These are phyloP conservation scores for Cephus rjabovi DNA, from an alignment of 2,888 invertebrate species.

Conservation along the genomic window DNA sequence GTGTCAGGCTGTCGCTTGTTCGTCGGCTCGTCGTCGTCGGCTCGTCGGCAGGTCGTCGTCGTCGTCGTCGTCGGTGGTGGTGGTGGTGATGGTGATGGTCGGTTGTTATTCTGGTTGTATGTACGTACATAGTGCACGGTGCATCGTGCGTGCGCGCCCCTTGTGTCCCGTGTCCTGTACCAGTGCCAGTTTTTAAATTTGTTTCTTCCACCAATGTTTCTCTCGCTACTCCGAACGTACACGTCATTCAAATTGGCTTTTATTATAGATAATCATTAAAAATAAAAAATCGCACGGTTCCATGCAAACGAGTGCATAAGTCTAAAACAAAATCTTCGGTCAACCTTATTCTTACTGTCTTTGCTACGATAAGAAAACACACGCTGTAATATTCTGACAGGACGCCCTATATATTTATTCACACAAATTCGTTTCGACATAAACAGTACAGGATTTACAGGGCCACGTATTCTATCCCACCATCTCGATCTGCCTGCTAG, in stretches of 20 bases:
- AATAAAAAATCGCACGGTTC: no score
- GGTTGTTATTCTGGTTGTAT: constrained; percentile 23
- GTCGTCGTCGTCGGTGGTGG: constrained; percentile 26
- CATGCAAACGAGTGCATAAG: no score
- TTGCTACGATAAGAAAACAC: background rate
- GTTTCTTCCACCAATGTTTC: background rate
- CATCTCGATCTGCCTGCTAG: background rate
- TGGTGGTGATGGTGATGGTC: constrained; percentile 22
- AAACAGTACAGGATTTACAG: background rate
- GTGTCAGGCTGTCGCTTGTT: constrained; percentile 72
- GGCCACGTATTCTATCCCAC: background rate
- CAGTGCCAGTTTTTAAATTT: background rate
- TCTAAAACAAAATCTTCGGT: background rate
- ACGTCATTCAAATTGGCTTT: background rate
- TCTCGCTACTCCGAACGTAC: background rate
- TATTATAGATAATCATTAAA: background rate
- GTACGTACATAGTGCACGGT: background rate
- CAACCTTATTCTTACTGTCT: background rate
- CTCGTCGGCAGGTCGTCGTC: constrained; percentile 36
- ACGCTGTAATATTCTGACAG: background rate
- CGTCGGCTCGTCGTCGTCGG: constrained; percentile 64
- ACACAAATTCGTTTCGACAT: background rate
- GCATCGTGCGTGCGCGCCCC: background rate
- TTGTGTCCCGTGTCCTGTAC: background rate
- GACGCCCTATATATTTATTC: background rate